Evolutionary conservation across 2,888 invertebrate genomes (phyloP).

Genomic region (Campoplex nolae): DNA sequence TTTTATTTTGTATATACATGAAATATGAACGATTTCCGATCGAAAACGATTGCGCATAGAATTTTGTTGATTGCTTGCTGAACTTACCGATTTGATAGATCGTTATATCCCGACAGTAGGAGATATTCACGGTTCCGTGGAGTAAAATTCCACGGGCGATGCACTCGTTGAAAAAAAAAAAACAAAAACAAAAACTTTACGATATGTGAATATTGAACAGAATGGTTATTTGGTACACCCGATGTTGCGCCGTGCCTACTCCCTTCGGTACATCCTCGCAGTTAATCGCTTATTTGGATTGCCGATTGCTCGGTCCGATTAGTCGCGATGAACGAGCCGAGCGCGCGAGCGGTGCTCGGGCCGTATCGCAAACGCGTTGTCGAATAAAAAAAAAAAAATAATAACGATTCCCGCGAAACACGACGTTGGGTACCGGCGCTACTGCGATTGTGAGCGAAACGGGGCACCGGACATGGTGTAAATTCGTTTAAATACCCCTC

Average conservation of each 20-base stretch:
- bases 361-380: conserved; percentile 40
- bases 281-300: conserved; percentile 1
- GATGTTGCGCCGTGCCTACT: conserved; percentile 71
- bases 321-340: conserved; percentile 48
- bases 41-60: not conserved
- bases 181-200: not conserved
- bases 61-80: not conserved
- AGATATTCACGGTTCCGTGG: conserved; percentile 2
- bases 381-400: not conserved
- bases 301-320: not conserved
- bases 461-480: conserved; percentile 85
- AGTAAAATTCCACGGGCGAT: not conserved
- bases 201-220: not conserved
- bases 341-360: conserved; percentile 64
- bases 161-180: conserved; percentile 6
- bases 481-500: conserved; percentile 87
- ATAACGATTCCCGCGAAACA: conserved; percentile 53
- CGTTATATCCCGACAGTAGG: conserved; percentile 8
- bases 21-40: not conserved
- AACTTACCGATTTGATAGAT: conserved; percentile 16
- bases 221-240: conserved; percentile 1
- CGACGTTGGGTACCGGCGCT: conserved; percentile 81
- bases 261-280: conserved; percentile 77
- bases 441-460: conserved; percentile 86
- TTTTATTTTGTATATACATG: not conserved